These are phyloP conservation scores for Desmodus rotundus DNA, from an alignment of 2,113 vertebrate genomes.

Conservation along the genomic window DNA sequence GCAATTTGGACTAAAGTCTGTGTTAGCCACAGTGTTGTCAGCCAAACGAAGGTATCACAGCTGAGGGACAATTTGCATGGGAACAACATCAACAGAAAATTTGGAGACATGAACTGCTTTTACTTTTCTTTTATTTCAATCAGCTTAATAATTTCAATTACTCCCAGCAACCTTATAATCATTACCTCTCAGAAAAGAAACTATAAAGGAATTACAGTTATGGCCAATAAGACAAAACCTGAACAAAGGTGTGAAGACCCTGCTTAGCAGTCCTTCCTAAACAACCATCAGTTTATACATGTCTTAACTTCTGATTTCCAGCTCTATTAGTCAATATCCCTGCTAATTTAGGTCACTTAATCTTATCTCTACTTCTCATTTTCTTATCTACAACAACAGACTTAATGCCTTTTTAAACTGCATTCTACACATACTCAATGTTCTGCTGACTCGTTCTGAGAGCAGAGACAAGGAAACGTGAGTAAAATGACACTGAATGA, in stretches of 20 bases:
- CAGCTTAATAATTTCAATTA: not conserved
- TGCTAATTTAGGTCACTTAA: slow-evolving; percentile 14
- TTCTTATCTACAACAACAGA: not conserved
- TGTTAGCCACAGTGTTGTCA: not conserved
- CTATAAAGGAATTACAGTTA: not conserved
- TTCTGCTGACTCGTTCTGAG: not conserved
- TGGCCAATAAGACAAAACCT: not conserved
- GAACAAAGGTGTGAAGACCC: not conserved
- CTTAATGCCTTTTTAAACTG: not conserved
- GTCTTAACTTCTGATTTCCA: not conserved
- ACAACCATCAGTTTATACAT: not conserved
- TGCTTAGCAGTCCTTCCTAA: not conserved
- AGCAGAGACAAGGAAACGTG: not conserved
- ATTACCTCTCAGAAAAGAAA: not conserved
- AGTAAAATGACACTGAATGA: not conserved
- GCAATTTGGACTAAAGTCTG: not conserved
- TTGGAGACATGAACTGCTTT: not conserved
- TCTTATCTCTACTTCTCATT: not conserved
- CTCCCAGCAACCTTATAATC: not conserved
- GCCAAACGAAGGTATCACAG: not conserved
- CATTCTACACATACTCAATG: not conserved
- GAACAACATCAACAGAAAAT: not conserved
- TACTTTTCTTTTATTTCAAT: not conserved
- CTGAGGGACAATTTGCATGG: not conserved
- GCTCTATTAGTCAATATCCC: not conserved